Base-by-base conservation (phyloP, 2,888 invertebrate genomes). In the Eupithecia abbreviata region DNA sequence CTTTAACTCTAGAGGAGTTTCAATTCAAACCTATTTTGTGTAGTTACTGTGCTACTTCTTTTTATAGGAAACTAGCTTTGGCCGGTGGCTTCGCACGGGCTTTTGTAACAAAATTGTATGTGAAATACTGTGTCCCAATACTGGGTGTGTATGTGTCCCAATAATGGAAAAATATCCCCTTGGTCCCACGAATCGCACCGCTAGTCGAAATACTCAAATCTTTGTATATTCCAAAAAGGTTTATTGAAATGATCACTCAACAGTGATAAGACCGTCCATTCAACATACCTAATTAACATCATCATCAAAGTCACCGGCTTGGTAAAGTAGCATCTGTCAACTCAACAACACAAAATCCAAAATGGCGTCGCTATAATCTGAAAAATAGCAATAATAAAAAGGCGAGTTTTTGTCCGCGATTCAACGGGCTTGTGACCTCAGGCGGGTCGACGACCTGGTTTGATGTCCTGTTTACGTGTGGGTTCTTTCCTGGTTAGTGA, bases 1-100 rank as follows among this genome's bases (percentile, higher is more conserved):
- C 68, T 74, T 68, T 67, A 79, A 77, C 81, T 42, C 66, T 55
- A 30, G 71, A 49, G 65, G 75, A 65, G 71, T 77, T 76, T 71
- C 30, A 75, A 79, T 76, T 71, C 30, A 75, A 79, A 73, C 74
- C 74, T 18, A 67, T 45, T 15, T 66, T 15, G 42, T 66, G 0
- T 7, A 30, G 10, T 18, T 58, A 9, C 30, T 62, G 62, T 62
- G 30, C 62, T 62, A 18, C 55, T 58, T 18, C 30, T 30, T 12
- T 18, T 1, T 62, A 9, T 12, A 62, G 0, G 9, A 58, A 58
- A 18, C 58, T 58, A 58, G 58, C 10, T 58, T 10, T 9, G 0
- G 58, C 7, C n/a, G 9, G 3, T 10, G 18, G 58, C 9, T 58
- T 58, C 18, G 58, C n/a, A 55, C 55, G 55, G 18, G 10, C 9